Evolutionary conservation across 23 tunicate genomes (phyloP).

Genomic region (Halocynthia roretzi): DNA sequence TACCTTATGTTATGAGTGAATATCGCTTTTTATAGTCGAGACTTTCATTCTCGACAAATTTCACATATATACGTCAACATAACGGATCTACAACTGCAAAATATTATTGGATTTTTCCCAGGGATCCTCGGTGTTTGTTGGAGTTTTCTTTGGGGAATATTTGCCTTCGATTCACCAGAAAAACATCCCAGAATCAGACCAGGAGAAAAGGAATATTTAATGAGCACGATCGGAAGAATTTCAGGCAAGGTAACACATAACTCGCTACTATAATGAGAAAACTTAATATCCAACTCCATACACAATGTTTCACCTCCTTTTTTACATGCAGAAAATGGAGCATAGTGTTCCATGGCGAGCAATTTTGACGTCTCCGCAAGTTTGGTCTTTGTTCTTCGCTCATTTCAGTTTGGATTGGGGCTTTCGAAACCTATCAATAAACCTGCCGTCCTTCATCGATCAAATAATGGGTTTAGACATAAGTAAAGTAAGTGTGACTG

Average conservation of each 20-base stretch:
- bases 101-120: background rate
- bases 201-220: slow-evolving; percentile 8
- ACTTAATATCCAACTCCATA: background rate
- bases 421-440: slow-evolving; percentile 40
- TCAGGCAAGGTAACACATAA: slow-evolving; percentile 3
- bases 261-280: background rate
- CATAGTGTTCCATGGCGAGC: slow-evolving; percentile 42
- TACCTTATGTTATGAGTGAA: too few relatives aligned
- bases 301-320: background rate
- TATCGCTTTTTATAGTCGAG: too few relatives aligned
- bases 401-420: slow-evolving; percentile 59
- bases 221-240: background rate
- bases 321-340: background rate
- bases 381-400: slow-evolving; percentile 45
- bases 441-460: slow-evolving; percentile 55
- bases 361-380: slow-evolving; percentile 38
- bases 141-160: slow-evolving; percentile 18
- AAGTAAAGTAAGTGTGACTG: slow-evolving; percentile 21
- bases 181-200: slow-evolving; percentile 24
- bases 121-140: slow-evolving; percentile 10
- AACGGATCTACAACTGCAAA: too few relatives aligned
- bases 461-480: slow-evolving; percentile 44
- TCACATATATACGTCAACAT: too few relatives aligned
- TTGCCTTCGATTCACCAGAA: slow-evolving; percentile 25
- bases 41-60: too few relatives aligned